Evolutionary conservation across 2,113 vertebrate genomes (phyloP), one percentile per base, ranked within the genome.

Genomic region (Eudyptes chrysolophus): DNA sequence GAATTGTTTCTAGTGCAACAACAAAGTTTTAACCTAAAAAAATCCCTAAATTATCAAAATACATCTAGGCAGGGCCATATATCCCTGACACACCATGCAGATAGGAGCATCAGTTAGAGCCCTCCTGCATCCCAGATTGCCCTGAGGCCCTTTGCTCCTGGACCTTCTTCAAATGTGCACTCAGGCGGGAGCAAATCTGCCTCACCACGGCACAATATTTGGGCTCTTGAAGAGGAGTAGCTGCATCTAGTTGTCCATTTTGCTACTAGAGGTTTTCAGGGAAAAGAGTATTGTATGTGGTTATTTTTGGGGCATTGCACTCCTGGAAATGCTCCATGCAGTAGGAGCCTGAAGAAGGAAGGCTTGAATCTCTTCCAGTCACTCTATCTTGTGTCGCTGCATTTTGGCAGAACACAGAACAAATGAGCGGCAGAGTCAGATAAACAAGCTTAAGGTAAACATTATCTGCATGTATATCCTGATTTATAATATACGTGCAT

Each of bases 361-460:
- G 75, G 76, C 79, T 97, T 97, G 97, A 98, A 94, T 48, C 88
- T 71, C 81, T 97, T 97, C 97, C 98, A 98, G 90, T 76, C 7
- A 0, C 92, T 83, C 92, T 93, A 97, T 95, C 90, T 82, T 26
- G 94, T 87, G 77, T 92, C 29, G 2, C 74, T 84, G 68, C 21
- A 29, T 96, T 91, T 95, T 96, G 96, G 97, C 95, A 97, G 96
- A 95, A 36, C 76, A 70, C 61, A 48, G 93, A 49, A 92, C 66
- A 86, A 89, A 96, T 57, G 93, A 97, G 96, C 26, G 40, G 94
- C 93, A 88, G 68, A 89, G 93, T 64, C 92, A 95, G 97, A 97
- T 97, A 98, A 98, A 98, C 98, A 98, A 97, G 70, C 91, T 82
- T 72, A 72, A 97, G 96, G 96, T 98, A 98, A 98, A 98, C 98